These are phyloP conservation scores for Ichneumoninae sp. DNA, from an alignment of 2,888 invertebrate species.

Conservation along the genomic window DNA sequence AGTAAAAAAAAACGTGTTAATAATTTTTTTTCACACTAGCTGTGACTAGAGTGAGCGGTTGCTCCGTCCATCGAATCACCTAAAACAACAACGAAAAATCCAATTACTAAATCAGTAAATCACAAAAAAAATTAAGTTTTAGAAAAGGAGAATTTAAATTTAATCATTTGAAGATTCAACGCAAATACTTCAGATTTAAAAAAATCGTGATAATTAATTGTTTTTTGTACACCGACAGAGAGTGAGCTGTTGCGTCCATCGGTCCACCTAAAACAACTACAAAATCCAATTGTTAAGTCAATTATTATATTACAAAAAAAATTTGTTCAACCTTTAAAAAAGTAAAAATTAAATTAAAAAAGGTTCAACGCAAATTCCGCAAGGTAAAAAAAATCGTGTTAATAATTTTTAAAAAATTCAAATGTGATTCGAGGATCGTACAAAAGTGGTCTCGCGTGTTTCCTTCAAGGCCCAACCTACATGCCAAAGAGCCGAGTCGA, in stretches of 20 bases:
- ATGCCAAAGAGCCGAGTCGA: constrained; percentile 24
- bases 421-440: constrained; percentile 3
- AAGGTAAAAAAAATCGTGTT: not conserved
- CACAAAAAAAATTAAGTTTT: too few relatives aligned
- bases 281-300: not conserved
- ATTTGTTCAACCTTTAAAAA: not conserved
- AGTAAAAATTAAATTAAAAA: too few relatives aligned
- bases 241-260: too few relatives aligned
- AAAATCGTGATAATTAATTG: too few relatives aligned
- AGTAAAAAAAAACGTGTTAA: too few relatives aligned
- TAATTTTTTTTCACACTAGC: too few relatives aligned
- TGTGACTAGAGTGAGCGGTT: too few relatives aligned
- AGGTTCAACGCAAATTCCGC: not conserved
- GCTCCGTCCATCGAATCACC: too few relatives aligned
- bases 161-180: not conserved
- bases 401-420: not conserved
- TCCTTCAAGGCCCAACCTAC: constrained; percentile 16
- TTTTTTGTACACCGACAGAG: too few relatives aligned
- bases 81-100: too few relatives aligned
- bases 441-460: constrained; percentile 22
- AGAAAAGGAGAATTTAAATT: too few relatives aligned
- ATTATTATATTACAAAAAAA: not conserved
- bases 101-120: too few relatives aligned
- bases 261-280: not conserved
- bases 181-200: not conserved